These are phyloP conservation scores for Ericerus pela DNA, from an alignment of 1,140 invertebrate species.

Conservation along the genomic window DNA sequence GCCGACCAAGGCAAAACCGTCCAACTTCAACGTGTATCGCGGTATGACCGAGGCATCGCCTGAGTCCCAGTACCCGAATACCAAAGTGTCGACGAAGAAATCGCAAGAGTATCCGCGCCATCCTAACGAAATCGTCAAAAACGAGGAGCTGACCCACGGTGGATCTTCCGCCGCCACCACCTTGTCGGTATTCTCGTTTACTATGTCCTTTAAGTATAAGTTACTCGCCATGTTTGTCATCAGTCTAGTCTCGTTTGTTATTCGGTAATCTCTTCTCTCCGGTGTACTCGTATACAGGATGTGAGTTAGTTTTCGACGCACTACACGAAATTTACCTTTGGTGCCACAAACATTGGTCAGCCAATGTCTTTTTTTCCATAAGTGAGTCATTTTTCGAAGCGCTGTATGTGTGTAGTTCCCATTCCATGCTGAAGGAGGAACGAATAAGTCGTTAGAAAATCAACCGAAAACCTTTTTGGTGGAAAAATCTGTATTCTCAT, in stretches of 20 bases:
- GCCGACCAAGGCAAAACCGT: background rate
- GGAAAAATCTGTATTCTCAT: too few relatives aligned
- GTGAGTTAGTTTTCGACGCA: background rate
- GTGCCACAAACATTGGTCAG: background rate
- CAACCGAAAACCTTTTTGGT: too few relatives aligned
- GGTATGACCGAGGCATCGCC: background rate
- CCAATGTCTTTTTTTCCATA: background rate
- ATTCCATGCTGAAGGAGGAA: background rate
- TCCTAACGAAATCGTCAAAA: slow-evolving; percentile 82
- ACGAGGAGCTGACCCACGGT: slow-evolving; percentile 63
- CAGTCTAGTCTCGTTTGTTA: slow-evolving; percentile 7
- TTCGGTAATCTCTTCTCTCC: background rate
- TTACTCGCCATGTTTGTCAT: slow-evolving; percentile 10
- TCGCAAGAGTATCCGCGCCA: slow-evolving; percentile 33
- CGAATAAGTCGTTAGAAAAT: background rate
- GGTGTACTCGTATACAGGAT: background rate
- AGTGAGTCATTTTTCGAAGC: background rate
- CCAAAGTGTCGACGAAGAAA: background rate
- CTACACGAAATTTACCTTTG: background rate
- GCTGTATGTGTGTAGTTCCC: background rate
- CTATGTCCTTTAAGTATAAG: slow-evolving; percentile 9
- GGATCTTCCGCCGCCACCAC: background rate
- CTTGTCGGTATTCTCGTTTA: background rate
- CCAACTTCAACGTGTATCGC: background rate
- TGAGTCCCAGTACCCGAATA: background rate